Evolutionary conservation across 1,140 invertebrate genomes (phyloP).

Genomic region (Papilio machaon): DNA sequence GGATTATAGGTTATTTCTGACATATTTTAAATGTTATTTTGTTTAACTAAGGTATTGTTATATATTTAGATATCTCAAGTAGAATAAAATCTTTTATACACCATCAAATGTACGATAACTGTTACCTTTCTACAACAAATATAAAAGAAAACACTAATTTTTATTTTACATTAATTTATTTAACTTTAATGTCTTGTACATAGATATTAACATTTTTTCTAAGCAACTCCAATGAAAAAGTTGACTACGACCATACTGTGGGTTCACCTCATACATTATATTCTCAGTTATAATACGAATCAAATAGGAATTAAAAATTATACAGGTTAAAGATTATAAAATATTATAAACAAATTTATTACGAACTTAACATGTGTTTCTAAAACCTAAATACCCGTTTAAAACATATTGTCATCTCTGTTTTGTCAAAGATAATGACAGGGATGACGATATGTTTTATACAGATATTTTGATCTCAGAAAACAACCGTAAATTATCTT

Average conservation of each 20-base stretch:
- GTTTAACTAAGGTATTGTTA: not conserved
- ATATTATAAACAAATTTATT: not conserved
- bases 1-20: not conserved
- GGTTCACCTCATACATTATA: not conserved
- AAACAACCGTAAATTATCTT: not conserved
- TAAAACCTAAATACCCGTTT: no score
- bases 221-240: constrained; percentile 6
- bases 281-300: not conserved
- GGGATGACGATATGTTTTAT: no score
- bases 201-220: constrained; percentile 15
- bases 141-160: constrained; percentile 3
- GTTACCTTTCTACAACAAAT: not conserved
- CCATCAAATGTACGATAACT: not conserved
- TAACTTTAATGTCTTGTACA: constrained; percentile 12
- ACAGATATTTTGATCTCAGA: no score
- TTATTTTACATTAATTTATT: constrained; percentile 28
- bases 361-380: not conserved
- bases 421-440: no score
- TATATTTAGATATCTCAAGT: not conserved
- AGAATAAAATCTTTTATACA: not conserved
- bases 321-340: not conserved
- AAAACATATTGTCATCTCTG: no score
- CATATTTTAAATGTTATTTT: not conserved
- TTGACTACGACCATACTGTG: not conserved
- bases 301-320: no score